Conservation (phyloP, 2,888 invertebrate genomes). For the Leptinotarsa peninsularis region DNA sequence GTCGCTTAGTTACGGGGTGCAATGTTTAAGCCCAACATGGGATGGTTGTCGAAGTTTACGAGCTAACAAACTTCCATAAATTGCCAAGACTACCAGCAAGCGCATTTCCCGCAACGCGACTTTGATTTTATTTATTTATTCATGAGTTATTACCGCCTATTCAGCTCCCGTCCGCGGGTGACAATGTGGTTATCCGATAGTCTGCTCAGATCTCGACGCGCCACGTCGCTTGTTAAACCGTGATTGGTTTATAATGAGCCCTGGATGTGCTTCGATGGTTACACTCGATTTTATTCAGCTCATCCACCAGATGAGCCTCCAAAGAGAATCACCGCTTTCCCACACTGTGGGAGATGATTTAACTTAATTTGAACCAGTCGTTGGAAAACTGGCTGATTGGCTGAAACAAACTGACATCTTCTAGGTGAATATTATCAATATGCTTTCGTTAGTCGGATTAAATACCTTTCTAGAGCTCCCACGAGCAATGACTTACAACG, state of each 20-base stretch:
- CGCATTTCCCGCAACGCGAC: constrained; percentile 54
- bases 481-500: no score
- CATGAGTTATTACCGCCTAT: constrained; percentile 59
- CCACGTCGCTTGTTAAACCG: constrained; percentile 55
- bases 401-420: no score
- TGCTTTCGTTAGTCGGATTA: no score
- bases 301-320: background rate
- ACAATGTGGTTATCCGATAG: constrained; percentile 60
- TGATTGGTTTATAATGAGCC: constrained; percentile 58
- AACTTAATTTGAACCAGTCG: background rate
- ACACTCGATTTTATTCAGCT: background rate
- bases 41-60: constrained; percentile 63
- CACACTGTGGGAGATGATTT: background rate
- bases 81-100: constrained; percentile 57
- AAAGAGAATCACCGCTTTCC: background rate
- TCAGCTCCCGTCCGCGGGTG: constrained; percentile 56
- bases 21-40: constrained; percentile 62
- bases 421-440: no score
- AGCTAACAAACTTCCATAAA: constrained; percentile 64
- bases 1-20: constrained; percentile 63
- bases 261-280: constrained; percentile 9
- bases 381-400: background rate
- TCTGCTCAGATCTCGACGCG: constrained; percentile 53
- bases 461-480: no score
- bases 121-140: constrained; percentile 62